Evolutionary conservation across 1,140 invertebrate genomes (phyloP).

Genomic region (Drosophila ficusphila): DNA sequence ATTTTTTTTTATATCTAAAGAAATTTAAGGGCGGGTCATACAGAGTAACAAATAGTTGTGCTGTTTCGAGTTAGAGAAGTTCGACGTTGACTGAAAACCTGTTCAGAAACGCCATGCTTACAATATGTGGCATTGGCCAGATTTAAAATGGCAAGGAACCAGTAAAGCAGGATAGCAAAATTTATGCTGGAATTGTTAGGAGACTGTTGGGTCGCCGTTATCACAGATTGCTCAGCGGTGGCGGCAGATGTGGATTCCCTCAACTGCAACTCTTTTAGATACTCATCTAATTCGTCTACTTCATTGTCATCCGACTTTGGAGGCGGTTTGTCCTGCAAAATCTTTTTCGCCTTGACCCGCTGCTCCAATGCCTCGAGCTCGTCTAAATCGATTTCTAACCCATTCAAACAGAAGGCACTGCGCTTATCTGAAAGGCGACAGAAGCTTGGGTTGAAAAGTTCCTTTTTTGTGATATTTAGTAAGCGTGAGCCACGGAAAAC

Average conservation of each 20-base stretch:
- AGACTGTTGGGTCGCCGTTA: conserved; percentile 26
- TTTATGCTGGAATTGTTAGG: conserved; percentile 32
- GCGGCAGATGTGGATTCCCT: conserved; percentile 38
- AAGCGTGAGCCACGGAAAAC: not conserved
- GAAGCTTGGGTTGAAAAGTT: conserved; percentile 44
- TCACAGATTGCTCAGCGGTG: conserved; percentile 36
- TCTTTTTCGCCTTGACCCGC: conserved; percentile 75
- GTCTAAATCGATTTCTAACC: conserved; percentile 84
- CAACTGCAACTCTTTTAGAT: conserved; percentile 77
- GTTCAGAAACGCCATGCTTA: conserved; percentile 64
- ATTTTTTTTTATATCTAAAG: not conserved
- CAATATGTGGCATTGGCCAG: conserved; percentile 77
- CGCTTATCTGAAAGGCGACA: conserved; percentile 83
- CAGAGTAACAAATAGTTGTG: too few species aligned
- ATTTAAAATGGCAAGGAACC: conserved; percentile 82
- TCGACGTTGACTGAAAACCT: conserved; percentile 13
- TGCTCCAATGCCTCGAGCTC: conserved; percentile 81
- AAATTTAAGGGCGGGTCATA: too few species aligned
- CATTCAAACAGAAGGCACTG: conserved; percentile 83
- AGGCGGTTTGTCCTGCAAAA: conserved; percentile 33
- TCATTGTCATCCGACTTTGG: conserved; percentile 30
- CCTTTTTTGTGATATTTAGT: not conserved
- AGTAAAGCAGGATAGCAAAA: conserved; percentile 81
- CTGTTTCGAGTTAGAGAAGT: conserved; percentile 31
- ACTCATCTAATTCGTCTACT: conserved; percentile 82